These are phyloP conservation scores for Aethes cnicana DNA, from an alignment of 2,888 invertebrate species.

Conservation along the genomic window DNA sequence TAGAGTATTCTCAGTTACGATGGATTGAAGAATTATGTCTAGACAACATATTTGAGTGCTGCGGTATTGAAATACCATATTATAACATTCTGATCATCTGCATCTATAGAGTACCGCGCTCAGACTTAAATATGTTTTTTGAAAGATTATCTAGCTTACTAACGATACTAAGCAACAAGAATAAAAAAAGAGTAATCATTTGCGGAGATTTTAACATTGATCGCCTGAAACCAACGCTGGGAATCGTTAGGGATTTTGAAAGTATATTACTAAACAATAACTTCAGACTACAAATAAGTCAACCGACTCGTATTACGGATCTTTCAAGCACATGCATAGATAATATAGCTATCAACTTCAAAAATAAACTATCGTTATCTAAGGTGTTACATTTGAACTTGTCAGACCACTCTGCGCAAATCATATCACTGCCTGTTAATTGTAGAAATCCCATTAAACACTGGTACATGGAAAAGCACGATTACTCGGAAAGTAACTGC, in stretches of 20 bases:
- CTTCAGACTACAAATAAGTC: neutral
- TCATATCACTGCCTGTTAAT: neutral
- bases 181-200: neutral
- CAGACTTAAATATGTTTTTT: neutral
- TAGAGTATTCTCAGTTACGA: neutral
- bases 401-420: constrained; percentile 1
- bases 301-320: neutral
- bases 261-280: neutral
- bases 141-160: neutral
- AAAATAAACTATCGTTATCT: no score
- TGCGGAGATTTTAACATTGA: constrained; percentile 6
- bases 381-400: neutral
- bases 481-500: neutral
- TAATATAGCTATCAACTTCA: constrained; percentile 6
- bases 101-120: neutral
- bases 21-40: neutral
- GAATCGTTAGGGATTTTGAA: neutral
- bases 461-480: neutral
- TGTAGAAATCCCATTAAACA: neutral
- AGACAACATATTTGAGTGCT: constrained; percentile 3
- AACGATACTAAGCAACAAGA: neutral
- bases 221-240: neutral
- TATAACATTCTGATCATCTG: neutral
- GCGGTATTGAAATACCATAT: neutral
- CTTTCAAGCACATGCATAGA: neutral